Evolutionary conservation across 1,140 invertebrate species (phyloP).

Genomic region (Aethina tumida): DNA sequence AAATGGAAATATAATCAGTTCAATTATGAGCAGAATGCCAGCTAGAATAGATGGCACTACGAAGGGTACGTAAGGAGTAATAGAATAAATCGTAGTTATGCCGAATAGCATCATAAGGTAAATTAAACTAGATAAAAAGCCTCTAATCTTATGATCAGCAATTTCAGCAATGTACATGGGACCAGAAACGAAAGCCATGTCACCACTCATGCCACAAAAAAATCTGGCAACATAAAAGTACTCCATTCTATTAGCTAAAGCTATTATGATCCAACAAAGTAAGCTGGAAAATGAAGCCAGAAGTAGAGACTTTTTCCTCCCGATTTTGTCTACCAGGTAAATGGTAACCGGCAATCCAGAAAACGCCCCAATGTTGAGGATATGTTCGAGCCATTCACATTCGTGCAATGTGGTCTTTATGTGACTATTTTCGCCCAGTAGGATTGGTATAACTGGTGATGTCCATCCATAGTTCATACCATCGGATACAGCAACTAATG

Average conservation of each 20-base stretch:
- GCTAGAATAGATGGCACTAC: constrained; percentile 13
- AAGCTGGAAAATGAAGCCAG: constrained; percentile 46
- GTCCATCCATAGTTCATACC: constrained; percentile 46
- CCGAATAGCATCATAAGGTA: constrained; percentile 22
- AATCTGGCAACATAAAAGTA: constrained; percentile 24
- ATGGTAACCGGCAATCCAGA: constrained; percentile 45
- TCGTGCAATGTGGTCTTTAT: constrained; percentile 23
- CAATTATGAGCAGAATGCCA: constrained; percentile 8
- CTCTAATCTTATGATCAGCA: constrained; percentile 22
- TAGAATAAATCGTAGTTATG: constrained; percentile 19
- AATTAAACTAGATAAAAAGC: constrained; percentile 16
- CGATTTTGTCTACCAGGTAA: constrained; percentile 47
- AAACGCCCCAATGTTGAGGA: constrained; percentile 51
- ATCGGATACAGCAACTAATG: constrained; percentile 26
- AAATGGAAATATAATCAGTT: constrained; percentile 17
- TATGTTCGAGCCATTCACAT: constrained; percentile 50
- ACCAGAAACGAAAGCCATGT: constrained; percentile 22
- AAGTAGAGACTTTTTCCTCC: constrained; percentile 50
- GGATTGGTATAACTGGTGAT: constrained; percentile 46
- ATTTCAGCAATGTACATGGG: constrained; percentile 22
- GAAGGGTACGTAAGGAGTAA: constrained; percentile 20
- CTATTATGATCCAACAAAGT: constrained; percentile 45
- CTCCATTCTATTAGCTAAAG: constrained; percentile 12
- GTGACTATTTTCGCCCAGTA: constrained; percentile 30
- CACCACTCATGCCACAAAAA: constrained; percentile 24